phyloP scores from a whole-genome alignment of 1,140 invertebrate genomes.

The Samia ricini region DNA sequence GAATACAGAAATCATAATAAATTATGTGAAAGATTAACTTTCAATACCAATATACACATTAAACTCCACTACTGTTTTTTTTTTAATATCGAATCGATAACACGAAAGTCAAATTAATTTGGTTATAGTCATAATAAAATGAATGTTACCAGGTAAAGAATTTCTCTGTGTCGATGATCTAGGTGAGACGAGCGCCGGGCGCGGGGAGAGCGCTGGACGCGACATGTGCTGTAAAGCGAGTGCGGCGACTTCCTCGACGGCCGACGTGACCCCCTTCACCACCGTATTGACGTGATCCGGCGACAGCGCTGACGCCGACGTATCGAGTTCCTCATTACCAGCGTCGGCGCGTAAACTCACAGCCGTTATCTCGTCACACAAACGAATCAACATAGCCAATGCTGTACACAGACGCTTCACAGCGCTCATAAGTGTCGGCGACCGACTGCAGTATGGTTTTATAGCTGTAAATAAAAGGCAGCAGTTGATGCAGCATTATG shows the following conservation, averaged over 20 bases:
- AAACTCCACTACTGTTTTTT: too few relatives aligned
- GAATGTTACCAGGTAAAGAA: slow-evolving; percentile 72
- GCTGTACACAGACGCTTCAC: slow-evolving; percentile 92
- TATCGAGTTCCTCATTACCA: slow-evolving; percentile 49
- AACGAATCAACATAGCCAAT: slow-evolving; percentile 90
- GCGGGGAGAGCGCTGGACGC: slow-evolving; percentile 61
- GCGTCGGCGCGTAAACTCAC: slow-evolving; percentile 84
- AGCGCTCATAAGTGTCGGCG: slow-evolving; percentile 80
- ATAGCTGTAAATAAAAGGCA: slow-evolving; percentile 59
- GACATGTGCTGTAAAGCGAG: slow-evolving; percentile 68
- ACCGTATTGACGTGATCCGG: slow-evolving; percentile 87
- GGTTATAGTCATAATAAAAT: neutral
- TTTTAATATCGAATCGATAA: too few relatives aligned
- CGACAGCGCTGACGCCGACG: slow-evolving; percentile 47
- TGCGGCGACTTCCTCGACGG: slow-evolving; percentile 82
- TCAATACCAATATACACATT: too few relatives aligned
- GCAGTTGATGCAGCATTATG: slow-evolving; percentile 1
- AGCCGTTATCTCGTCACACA: slow-evolving; percentile 88
- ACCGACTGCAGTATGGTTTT: slow-evolving; percentile 72
- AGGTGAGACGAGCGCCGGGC: slow-evolving; percentile 61
- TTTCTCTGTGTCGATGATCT: slow-evolving; percentile 73
- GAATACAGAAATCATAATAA: too few relatives aligned
- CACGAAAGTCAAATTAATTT: too few relatives aligned
- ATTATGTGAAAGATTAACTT: too few relatives aligned
- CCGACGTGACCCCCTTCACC: slow-evolving; percentile 86